Base-by-base conservation (phyloP, 1,140 invertebrate species). In the Euura saliciscinereae region DNA sequence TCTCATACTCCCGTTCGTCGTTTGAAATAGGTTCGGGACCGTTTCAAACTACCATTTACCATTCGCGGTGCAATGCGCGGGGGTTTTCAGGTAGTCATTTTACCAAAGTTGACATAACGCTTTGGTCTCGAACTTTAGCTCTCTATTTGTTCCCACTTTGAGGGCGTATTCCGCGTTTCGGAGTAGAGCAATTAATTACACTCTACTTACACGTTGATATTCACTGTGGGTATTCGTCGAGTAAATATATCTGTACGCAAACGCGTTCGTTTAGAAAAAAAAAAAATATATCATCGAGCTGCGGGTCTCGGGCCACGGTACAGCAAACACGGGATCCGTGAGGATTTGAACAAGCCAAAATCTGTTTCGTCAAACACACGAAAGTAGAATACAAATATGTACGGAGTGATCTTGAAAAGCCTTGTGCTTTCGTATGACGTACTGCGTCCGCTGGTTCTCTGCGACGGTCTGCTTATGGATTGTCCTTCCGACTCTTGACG, bases 321-420 rank as follows among this genome's bases (percentile, higher is more conserved):
- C 28, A 28, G 28, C 28, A 28, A 28, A 28, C 28, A 28, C 28
- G 28, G 28, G 28, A 28, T 28, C 28, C 28, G 28, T 28, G 28
- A 28, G 28, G 28, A 59, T 59, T 59, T 59, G 51, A 59, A 59
- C 51, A 59, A 59, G 13, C 51, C 13, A 59, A 59, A 59, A 59
- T 59, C 51, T 85, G 83, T 83, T 83, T 84, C 82, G 77, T 77
- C 77, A 85, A 85, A 85, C 82, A 82, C 70, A 80, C 78, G 71
- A 79, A 79, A 85, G 83, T 84, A 82, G 79, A 85, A 82, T 84
- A 81, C 82, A 85, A 85, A 85, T 85, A 85, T 80, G 73, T 79
- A 72, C 75, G 74, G 76, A 77, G 76, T 74, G 71, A 59, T 73
- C 74, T 78, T 76, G 73, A 74, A 71, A 74, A 11, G 28, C 51